Percentiles rank a stretch among this genome's conserved stretches.
These are phyloP conservation scores for Baccha elongata DNA, from an alignment of 2,888 invertebrate species.

Conservation along the genomic window DNA sequence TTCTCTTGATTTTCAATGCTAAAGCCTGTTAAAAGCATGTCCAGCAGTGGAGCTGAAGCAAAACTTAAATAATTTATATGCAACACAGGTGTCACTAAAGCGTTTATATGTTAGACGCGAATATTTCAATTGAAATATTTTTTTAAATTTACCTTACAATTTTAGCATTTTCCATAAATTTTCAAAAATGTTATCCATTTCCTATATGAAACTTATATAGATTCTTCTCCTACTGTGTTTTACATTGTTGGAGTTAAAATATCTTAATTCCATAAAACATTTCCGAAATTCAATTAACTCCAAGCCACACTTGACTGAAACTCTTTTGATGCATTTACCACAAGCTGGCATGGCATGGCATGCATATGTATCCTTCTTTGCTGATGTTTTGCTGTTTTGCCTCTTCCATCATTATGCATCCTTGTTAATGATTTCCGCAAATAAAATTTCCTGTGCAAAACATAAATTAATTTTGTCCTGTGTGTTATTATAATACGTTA, in stretches of 20 bases:
- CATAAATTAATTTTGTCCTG: constrained; percentile 71
- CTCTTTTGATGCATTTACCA: constrained; percentile 71
- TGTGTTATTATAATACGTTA: constrained; percentile 23
- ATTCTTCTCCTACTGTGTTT: no score
- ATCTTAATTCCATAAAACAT: constrained; percentile 64
- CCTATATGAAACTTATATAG: no score
- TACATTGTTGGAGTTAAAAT: constrained; percentile 3
- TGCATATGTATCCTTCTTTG: constrained; percentile 33
- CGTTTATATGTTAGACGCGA: no score
- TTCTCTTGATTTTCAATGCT: no score
- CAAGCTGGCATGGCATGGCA: constrained; percentile 54
- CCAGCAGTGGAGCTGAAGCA: no score
- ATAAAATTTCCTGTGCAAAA: constrained; percentile 73
- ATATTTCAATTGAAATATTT: no score
- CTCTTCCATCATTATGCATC: constrained; percentile 32
- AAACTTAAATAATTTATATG: no score
- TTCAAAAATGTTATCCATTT: no score
- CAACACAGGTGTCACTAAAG: no score
- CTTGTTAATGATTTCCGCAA: constrained; percentile 73
- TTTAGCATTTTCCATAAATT: no score
- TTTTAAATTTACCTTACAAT: no score
- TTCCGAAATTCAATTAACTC: constrained; percentile 69
- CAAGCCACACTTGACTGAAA: constrained; percentile 64
- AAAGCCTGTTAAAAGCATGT: no score
- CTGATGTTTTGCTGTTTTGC: neutral